Conservation (phyloP, 2,888 invertebrate genomes). For the Trimorus sp. region DNA sequence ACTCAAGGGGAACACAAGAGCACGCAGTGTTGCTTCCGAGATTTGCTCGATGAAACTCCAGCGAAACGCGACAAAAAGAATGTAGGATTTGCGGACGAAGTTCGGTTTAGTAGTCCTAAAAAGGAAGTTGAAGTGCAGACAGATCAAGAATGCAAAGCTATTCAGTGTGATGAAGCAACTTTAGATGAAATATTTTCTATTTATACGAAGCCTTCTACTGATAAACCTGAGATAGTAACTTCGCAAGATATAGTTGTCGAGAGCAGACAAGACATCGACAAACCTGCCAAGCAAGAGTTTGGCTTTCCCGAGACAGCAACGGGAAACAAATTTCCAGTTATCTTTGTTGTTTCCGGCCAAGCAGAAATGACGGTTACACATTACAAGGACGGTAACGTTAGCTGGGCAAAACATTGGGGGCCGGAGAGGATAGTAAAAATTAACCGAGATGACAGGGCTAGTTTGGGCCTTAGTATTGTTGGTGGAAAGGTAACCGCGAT, state of each 20-base stretch:
- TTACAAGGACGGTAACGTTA: conserved; percentile 80
- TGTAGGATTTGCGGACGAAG: conserved; percentile 54
- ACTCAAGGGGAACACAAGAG: conserved; percentile 76
- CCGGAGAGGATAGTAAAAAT: conserved; percentile 89
- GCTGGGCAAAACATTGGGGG: conserved; percentile 91
- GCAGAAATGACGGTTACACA: conserved; percentile 81
- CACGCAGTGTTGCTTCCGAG: conserved; percentile 75
- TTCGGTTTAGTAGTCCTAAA: conserved; percentile 67
- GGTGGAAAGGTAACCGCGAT: conserved; percentile 90
- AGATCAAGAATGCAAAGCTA: conserved; percentile 75
- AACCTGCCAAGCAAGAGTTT: conserved; percentile 71
- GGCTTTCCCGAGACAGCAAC: conserved; percentile 16
- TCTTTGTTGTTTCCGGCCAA: conserved; percentile 59
- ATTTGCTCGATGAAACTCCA: conserved; percentile 64
- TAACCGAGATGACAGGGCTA: conserved; percentile 87
- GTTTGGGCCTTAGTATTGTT: conserved; percentile 98
- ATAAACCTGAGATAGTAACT: too few relatives aligned
- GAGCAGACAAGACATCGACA: conserved; percentile 21
- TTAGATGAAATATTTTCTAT: too few relatives aligned
- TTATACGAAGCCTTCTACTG: too few relatives aligned
- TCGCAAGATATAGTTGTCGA: too few relatives aligned
- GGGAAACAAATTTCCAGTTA: conserved; percentile 61
- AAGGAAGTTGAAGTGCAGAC: conserved; percentile 76
- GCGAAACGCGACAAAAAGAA: conserved; percentile 52
- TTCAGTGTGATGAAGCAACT: conserved; percentile 70